Conservation (phyloP, 2,888 invertebrate genomes). For the Ectemnius continuus region DNA sequence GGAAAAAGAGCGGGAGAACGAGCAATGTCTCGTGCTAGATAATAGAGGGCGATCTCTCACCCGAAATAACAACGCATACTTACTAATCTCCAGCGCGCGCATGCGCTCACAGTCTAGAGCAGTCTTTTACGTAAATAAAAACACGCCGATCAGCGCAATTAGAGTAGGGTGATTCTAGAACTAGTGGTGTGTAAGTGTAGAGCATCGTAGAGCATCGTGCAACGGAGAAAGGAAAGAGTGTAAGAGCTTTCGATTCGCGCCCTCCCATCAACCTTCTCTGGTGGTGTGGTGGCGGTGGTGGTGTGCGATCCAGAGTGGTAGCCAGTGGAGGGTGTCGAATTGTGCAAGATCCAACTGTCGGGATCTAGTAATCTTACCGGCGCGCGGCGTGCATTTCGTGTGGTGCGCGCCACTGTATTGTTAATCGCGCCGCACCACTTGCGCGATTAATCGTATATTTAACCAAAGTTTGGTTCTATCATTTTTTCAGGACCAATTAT, state of each 20-base stretch:
- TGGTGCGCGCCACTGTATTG: neutral
- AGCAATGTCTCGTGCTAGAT: neutral
- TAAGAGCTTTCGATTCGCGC: conserved; percentile 21
- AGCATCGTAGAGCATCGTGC: conserved; percentile 24
- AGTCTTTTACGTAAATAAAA: conserved; percentile 25
- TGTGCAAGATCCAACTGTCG: neutral
- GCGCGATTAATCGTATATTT: conserved; percentile 37
- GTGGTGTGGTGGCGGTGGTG: too few species aligned
- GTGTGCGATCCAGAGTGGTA: conserved; percentile 9
- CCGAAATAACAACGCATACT: conserved; percentile 23
- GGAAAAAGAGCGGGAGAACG: too few species aligned
- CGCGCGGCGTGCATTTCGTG: conserved; percentile 1
- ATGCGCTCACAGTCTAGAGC: conserved; percentile 17
- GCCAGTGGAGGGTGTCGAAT: conserved; percentile 1
- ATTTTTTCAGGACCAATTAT: conserved; percentile 71
- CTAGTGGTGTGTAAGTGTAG: conserved; percentile 42
- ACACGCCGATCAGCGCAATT: conserved; percentile 33
- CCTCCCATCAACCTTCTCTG: conserved; percentile 12
- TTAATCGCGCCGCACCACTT: neutral
- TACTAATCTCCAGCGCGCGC: neutral
- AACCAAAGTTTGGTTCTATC: conserved; percentile 61
- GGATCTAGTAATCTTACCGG: conserved; percentile 27
- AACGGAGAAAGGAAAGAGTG: conserved; percentile 4
- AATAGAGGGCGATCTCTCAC: conserved; percentile 8
- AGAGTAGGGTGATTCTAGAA: conserved; percentile 29